phyloP scores from a whole-genome alignment of 2,797 vertebrate genomes.

The Xenopus petersii region DNA sequence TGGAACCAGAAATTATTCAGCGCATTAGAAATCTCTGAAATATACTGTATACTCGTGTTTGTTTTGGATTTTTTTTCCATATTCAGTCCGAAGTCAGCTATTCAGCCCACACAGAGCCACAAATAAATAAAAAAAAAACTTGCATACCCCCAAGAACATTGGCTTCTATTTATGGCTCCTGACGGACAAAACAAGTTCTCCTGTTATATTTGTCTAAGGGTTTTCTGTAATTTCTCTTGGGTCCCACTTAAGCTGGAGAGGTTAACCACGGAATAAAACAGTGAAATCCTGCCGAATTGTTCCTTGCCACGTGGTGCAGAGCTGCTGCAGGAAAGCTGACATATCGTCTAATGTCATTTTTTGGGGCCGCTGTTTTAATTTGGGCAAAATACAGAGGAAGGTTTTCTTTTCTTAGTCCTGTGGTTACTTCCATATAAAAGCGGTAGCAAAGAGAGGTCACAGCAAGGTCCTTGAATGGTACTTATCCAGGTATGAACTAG shows the following conservation, averaged over 20 bases:
- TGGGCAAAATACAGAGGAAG: slow-evolving; percentile 36
- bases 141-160: slow-evolving; percentile 31
- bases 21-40: no score
- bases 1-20: no score
- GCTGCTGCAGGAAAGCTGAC: slow-evolving; percentile 50
- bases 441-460: slow-evolving; percentile 48
- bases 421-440: slow-evolving; percentile 50
- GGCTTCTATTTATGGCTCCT: slow-evolving; percentile 56
- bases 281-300: slow-evolving; percentile 49
- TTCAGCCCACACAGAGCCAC: slow-evolving; percentile 45
- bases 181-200: slow-evolving; percentile 51
- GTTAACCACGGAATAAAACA: slow-evolving; percentile 58
- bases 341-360: slow-evolving; percentile 33
- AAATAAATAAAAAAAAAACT: slow-evolving; percentile 24
- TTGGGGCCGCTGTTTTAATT: background rate
- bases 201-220: slow-evolving; percentile 57
- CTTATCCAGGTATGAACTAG: no score
- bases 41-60: no score
- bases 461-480: no score
- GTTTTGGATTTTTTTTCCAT: background rate
- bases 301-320: slow-evolving; percentile 49
- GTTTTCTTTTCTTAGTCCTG: slow-evolving; percentile 51
- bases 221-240: slow-evolving; percentile 60
- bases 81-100: slow-evolving; percentile 9
- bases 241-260: slow-evolving; percentile 54